Conservation (phyloP, 2,888 invertebrate genomes). For the Toxonevra muliebris region DNA sequence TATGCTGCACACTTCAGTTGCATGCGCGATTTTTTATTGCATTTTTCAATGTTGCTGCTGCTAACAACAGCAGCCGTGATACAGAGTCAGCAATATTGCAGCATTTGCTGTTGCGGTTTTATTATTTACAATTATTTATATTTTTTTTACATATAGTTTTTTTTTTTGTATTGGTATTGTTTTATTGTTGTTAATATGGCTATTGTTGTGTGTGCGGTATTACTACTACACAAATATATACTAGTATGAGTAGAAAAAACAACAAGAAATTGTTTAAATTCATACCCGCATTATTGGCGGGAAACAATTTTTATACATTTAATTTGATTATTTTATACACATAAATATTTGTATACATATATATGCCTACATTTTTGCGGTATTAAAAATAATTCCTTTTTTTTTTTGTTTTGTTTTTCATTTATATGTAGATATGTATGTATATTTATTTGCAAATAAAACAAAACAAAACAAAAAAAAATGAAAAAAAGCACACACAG, state of each 20-base stretch:
- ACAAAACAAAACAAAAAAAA: slow-evolving; percentile 36
- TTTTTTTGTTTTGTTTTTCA: too few relatives aligned
- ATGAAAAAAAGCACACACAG: too few relatives aligned
- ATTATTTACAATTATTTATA: slow-evolving; percentile 56
- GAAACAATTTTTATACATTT: slow-evolving; percentile 24
- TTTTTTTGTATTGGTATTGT: slow-evolving; percentile 20
- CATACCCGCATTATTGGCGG: slow-evolving; percentile 15
- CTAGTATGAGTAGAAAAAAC: background rate
- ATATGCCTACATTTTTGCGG: background rate
- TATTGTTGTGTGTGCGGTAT: slow-evolving; percentile 12
- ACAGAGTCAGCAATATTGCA: slow-evolving; percentile 11
- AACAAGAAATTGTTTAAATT: slow-evolving; percentile 14
- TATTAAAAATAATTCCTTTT: background rate
- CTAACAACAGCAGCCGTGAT: too few relatives aligned
- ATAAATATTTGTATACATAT: background rate
- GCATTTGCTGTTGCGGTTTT: slow-evolving; percentile 54
- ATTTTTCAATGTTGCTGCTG: slow-evolving; percentile 32
- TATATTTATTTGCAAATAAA: too few relatives aligned
- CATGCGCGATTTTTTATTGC: slow-evolving; percentile 50
- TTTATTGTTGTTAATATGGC: slow-evolving; percentile 28
- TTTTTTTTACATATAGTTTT: slow-evolving; percentile 29
- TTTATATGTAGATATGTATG: too few relatives aligned
- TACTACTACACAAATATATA: background rate
- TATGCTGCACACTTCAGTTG: slow-evolving; percentile 7
- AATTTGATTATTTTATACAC: slow-evolving; percentile 27